Conservation (phyloP, 2,888 invertebrate species). For the Syritta pipiens region DNA sequence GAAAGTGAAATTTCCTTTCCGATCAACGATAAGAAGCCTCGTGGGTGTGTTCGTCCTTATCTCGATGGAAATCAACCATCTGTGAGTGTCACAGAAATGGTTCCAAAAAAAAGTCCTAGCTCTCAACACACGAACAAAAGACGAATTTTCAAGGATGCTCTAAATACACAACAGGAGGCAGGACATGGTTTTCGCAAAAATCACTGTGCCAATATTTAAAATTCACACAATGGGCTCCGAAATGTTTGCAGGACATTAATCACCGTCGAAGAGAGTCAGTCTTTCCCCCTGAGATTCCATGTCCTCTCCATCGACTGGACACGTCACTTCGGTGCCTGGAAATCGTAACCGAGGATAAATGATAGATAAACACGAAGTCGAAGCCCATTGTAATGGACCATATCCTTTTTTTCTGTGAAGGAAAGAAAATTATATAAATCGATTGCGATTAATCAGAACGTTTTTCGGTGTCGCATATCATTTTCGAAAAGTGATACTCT, state of each 20-base stretch:
- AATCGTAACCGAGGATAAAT: conserved; percentile 50
- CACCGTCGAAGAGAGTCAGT: conserved; percentile 8
- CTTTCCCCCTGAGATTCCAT: not conserved
- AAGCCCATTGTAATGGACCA: conserved; percentile 48
- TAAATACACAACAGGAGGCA: too few relatives aligned
- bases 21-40: too few relatives aligned
- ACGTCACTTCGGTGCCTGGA: conserved; percentile 5
- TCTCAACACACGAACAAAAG: too few relatives aligned
- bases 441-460: conserved; percentile 62
- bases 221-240: conserved; percentile 50
- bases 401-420: conserved; percentile 34
- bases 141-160: too few relatives aligned
- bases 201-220: conserved; percentile 61
- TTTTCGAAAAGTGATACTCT: conserved; percentile 25
- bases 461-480: conserved; percentile 43
- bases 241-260: conserved; percentile 57
- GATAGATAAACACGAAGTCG: conserved; percentile 53
- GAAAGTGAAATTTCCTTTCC: too few relatives aligned
- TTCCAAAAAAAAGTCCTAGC: too few relatives aligned
- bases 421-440: conserved; percentile 25
- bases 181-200: conserved; percentile 1
- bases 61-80: too few relatives aligned
- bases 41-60: too few relatives aligned
- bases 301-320: conserved; percentile 25
- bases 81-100: too few relatives aligned